Evolutionary conservation across 1,140 invertebrate species (phyloP).

Genomic region (Zaprionus inermis): DNA sequence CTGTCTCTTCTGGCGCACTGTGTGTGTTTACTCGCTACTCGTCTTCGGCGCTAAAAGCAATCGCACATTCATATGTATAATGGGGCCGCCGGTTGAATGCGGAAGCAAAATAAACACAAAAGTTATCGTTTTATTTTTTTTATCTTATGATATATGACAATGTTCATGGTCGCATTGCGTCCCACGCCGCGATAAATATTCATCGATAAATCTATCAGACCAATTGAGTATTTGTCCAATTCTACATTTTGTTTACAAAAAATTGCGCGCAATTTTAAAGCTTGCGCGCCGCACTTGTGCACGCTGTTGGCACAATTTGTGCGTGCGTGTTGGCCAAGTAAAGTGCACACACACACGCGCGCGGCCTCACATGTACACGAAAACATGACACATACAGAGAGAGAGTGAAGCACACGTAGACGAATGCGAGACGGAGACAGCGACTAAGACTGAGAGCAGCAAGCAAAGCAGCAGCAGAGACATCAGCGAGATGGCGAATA

Average conservation of each 20-base stretch:
- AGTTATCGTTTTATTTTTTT: not conserved
- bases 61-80: constrained; percentile 48
- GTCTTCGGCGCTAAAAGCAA: constrained; percentile 34
- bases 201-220: not conserved
- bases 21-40: constrained; percentile 25
- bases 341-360: constrained; percentile 19
- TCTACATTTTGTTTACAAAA: constrained; percentile 15
- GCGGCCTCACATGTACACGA: not conserved
- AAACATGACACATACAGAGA: constrained; percentile 45
- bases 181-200: not conserved
- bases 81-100: constrained; percentile 46
- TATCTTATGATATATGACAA: not conserved
- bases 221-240: not conserved
- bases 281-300: constrained; percentile 38
- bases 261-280: constrained; percentile 52
- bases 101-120: constrained; percentile 65
- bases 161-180: not conserved
- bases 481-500: constrained; percentile 40
- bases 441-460: constrained; percentile 9
- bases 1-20: constrained; percentile 9
- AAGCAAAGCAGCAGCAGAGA: constrained; percentile 21
- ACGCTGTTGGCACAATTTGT: constrained; percentile 38
- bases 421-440: constrained; percentile 36
- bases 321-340: constrained; percentile 49
- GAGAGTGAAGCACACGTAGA: constrained; percentile 50